Conservation (phyloP, 2,113 vertebrate species). For the Psophia crepitans region DNA sequence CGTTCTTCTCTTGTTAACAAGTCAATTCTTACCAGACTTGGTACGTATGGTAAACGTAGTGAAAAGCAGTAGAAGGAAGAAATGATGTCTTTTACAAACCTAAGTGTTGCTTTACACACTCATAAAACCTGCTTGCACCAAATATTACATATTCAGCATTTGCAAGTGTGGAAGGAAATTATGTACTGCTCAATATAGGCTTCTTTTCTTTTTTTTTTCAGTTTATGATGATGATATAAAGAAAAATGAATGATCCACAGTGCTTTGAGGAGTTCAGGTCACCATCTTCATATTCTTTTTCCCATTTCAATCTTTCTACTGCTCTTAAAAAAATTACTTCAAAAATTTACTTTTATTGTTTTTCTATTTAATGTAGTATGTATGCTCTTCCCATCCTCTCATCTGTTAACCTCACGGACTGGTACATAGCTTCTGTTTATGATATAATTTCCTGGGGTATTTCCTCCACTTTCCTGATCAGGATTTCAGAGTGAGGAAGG, state of each 20-base stretch:
- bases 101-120: background rate
- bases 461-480: background rate
- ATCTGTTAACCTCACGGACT: background rate
- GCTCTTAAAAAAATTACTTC: background rate
- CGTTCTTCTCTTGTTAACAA: background rate
- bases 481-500: background rate
- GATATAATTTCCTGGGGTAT: background rate
- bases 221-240: background rate
- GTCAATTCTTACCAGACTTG: background rate
- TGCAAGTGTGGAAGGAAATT: background rate
- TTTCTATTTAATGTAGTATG: background rate
- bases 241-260: background rate
- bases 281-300: background rate
- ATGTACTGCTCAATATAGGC: background rate
- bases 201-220: background rate
- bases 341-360: background rate
- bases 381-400: background rate
- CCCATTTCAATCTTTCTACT: background rate
- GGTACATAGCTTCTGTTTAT: background rate
- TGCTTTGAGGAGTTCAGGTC: background rate
- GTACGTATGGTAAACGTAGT: background rate
- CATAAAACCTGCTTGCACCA: background rate
- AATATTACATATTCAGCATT: background rate
- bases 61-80: background rate
- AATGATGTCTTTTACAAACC: background rate